Evolutionary conservation across 2,797 vertebrate species (phyloP), one percentile per base, ranked within the genome.

Genomic region (Dallia pectoralis): DNA sequence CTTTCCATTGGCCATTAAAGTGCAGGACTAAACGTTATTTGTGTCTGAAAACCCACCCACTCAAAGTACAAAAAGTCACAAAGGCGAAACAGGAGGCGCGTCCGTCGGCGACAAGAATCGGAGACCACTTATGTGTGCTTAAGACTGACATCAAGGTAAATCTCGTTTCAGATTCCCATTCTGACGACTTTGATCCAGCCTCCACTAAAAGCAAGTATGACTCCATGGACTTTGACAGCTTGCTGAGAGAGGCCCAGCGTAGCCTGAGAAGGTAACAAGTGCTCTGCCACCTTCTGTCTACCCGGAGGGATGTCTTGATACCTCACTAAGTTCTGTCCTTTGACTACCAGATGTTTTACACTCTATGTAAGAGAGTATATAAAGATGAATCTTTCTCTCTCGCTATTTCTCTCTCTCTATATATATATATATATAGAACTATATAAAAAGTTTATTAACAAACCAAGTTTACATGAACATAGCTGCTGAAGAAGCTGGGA

Each of bases 181-280:
- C 96, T 86, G 97, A 99, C 78, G 97, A 99, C 94, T 99, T 99
- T 93, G 97, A 99, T 94, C 97, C 97, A 88, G 93, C 97, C 93
- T 98, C 96, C 88, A 96, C 96, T 83, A 97, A 97, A 93, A 99
- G 97, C 97, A 98, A 99, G 92, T 99, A 99, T 80, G 98, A 98
- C 95, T 98, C 96, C 89, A 95, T 99, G 95, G 97, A 99, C 95
- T 99, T 99, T 82, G 98, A 99, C 94, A 98, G 96, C 95, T 97
- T 99, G 95, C 95, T 99, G 84, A 95, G 91, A 89, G 98, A 99
- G 93, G 98, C 97, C 82, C 98, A 99, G 91, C 92, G 94, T 91
- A 98, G 98, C 91, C 94, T 99, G 90, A 95, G 95, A 90, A 98
- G 96, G 97, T 98, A 98, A 99, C 95, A 88, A 91, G 94, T 85